A percentile compares a stretch with the other conserved stretches of the same genome.
Conservation (phyloP, 2,888 invertebrate species). For the Limenitis camilla region DNA sequence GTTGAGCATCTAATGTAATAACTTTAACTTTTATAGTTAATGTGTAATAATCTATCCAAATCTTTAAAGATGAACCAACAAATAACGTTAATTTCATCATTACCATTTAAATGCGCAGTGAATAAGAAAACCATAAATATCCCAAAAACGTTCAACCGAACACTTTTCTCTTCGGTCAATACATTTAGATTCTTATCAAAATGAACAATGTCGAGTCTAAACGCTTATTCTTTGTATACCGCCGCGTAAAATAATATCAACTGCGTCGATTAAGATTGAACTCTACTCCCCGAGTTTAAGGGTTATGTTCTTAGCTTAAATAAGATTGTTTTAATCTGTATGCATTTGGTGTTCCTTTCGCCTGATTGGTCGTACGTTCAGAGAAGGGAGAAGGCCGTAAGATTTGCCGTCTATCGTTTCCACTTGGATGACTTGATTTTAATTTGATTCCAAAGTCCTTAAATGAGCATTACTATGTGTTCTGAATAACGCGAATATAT, state of each 20-base stretch:
- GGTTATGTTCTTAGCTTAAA: constrained; percentile 5
- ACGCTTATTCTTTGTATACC: constrained; percentile 27
- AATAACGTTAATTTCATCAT: constrained; percentile 19
- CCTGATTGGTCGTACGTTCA: constrained; percentile 60
- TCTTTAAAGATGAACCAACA: constrained; percentile 8
- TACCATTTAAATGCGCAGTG: constrained; percentile 22
- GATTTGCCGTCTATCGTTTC: constrained; percentile 56
- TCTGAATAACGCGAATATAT: constrained; percentile 25
- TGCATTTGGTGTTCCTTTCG: constrained; percentile 44
- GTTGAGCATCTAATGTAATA: no score
- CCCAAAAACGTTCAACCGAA: constrained; percentile 22
- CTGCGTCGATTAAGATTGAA: constrained; percentile 20
- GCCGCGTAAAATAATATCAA: constrained; percentile 17
- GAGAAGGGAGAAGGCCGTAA: constrained; percentile 46
- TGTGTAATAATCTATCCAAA: neutral
- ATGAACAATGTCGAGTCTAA: constrained; percentile 29
- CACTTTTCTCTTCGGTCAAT: constrained; percentile 26
- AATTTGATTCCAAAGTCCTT: constrained; percentile 42
- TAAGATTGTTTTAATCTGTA: constrained; percentile 46
- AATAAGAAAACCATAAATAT: constrained; percentile 22
- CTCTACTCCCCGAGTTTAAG: constrained; percentile 26
- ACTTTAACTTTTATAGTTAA: neutral
- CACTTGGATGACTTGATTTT: constrained; percentile 50
- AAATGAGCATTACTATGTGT: constrained; percentile 21
- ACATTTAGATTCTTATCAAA: constrained; percentile 30